Base-by-base conservation (phyloP, 2,113 vertebrate species). In the Merops nubicus region DNA sequence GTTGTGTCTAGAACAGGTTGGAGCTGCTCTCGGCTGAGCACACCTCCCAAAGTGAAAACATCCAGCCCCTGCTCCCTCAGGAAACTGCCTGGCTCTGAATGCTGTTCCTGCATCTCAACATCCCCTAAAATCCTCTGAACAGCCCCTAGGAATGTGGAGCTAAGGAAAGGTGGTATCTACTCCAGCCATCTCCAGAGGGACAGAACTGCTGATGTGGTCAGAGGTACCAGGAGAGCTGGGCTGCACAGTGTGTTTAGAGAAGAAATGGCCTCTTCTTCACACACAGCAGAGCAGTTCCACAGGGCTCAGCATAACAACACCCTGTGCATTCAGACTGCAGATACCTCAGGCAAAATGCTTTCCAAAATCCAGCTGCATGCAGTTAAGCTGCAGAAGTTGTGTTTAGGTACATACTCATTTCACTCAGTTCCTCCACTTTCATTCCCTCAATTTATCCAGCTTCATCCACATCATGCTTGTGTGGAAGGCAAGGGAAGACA, bases 301-400 rank as follows among this genome's bases (percentile, higher is more conserved):
- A 21, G 67, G n/a, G 43, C 7, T 8, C 22, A 43, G 36, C 47
- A 22, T 21, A 42, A 48, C 25, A 53, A 22, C 2, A 0, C 31
- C 25, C 53, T 51, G 59, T 0, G 0, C 1, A 0, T 48, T 82
- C 1, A 0, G 0, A 29, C 48, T 33, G 48, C 36, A 81, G 50
- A 19, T 8, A 72, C 15, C 36, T 19, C 63, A 65, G 15, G 73
- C 50, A 72, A 63, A 12, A 1, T 48, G 22, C 11, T 51, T 64
- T 69, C 31, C 60, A 13, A 87, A 82, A 64, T 28, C n/a, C 43
- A 34, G 9, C 72, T 74, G 45, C 28, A 28, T 15, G 13, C 65
- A 82, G 64, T 64, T 59, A 48, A 78, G 12, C 47, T 86, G 43
- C 23, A 78, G 65, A 83, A 81, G 42, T 20, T 62, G 19, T 1